Evolutionary conservation across 1,140 invertebrate genomes (phyloP).

Genomic region (Coenobita brevimanus): DNA sequence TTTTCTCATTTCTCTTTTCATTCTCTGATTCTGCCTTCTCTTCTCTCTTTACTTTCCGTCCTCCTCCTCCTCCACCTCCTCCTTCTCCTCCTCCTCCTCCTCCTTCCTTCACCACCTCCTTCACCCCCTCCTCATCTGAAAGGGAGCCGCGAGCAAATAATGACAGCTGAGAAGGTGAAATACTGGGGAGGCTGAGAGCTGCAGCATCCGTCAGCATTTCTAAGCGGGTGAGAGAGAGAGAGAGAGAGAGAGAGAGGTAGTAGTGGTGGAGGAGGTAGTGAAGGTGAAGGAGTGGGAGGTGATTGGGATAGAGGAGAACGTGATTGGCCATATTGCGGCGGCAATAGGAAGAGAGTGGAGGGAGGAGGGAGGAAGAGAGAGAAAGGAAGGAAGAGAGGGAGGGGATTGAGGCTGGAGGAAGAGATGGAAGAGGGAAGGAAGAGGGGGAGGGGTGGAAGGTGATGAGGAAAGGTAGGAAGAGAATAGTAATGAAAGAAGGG

Average conservation of each 20-base stretch:
- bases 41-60: too few species aligned
- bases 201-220: not conserved
- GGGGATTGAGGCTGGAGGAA: not conserved
- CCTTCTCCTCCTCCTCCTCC: too few species aligned
- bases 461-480: too few species aligned
- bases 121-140: too few species aligned
- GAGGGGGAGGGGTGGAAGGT: not conserved
- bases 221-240: not conserved
- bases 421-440: not conserved
- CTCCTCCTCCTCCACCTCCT: too few species aligned
- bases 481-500: too few species aligned
- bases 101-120: too few species aligned
- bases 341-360: not conserved
- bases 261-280: not conserved
- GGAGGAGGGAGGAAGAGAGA: not conserved
- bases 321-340: not conserved
- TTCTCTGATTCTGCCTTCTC: too few species aligned
- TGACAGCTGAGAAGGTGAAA: not conserved
- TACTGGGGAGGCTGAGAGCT: not conserved
- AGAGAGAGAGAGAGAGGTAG: conserved; percentile 26
- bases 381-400: too few species aligned
- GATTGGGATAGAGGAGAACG: not conserved
- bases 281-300: not conserved
- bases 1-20: too few species aligned
- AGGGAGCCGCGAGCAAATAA: not conserved